These are phyloP conservation scores for Brevimyrus niger DNA, from an alignment of 2,113 vertebrate genomes.

Conservation along the genomic window DNA sequence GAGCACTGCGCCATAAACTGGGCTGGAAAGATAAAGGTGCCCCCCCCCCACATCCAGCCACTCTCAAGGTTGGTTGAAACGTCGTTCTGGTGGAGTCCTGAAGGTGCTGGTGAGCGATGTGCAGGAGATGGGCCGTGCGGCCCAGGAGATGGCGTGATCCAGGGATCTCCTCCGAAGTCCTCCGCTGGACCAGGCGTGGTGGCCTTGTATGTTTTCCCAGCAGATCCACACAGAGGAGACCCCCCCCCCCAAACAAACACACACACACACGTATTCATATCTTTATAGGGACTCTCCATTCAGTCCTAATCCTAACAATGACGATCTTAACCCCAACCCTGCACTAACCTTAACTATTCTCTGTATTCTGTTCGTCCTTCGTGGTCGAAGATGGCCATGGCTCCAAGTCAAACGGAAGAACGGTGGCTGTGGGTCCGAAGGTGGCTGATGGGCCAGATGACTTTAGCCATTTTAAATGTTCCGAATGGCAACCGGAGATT, in stretches of 20 bases:
- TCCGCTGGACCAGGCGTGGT: neutral
- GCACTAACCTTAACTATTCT: neutral
- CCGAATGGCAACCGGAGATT: neutral
- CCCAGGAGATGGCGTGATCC: neutral
- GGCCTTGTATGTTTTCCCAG: neutral
- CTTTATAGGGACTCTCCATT: too few relatives aligned
- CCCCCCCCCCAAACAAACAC: neutral
- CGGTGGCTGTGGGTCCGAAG: too few relatives aligned
- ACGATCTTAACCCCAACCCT: neutral
- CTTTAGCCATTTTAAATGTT: neutral
- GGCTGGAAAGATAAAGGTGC: neutral
- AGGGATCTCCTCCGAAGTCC: neutral
- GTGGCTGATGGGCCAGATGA: too few relatives aligned
- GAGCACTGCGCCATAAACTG: neutral
- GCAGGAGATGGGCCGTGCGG: neutral
- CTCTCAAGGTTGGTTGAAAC: neutral
- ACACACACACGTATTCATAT: neutral
- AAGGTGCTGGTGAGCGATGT: neutral
- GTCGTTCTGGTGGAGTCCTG: neutral
- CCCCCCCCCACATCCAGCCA: neutral
- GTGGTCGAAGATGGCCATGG: too few relatives aligned
- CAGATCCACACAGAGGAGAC: neutral
- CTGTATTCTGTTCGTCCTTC: too few relatives aligned
- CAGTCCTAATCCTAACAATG: too few relatives aligned
- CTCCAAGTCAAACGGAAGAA: too few relatives aligned